Conservation (phyloP, 1,140 invertebrate genomes). For the Plutomurus gul region DNA sequence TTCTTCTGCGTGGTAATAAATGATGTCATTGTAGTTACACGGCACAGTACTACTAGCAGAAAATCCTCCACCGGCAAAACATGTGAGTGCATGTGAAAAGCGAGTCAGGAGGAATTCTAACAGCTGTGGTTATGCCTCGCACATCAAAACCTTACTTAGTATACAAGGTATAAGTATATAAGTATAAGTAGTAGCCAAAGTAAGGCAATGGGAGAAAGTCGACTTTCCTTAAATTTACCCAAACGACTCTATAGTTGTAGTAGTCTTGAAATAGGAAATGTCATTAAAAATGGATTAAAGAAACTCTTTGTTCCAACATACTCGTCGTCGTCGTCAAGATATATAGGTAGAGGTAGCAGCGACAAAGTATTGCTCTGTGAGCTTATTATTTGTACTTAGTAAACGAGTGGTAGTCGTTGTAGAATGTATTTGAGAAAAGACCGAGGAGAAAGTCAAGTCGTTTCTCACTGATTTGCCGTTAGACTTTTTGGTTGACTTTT, state of each 20-base stretch:
- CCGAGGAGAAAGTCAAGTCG: neutral
- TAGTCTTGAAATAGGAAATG: constrained; percentile 39
- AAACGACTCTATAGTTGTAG: neutral
- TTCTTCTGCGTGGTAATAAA: neutral
- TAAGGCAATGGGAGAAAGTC: neutral
- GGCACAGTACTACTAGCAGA: neutral
- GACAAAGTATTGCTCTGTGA: too few relatives aligned
- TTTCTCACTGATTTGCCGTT: constrained; percentile 1
- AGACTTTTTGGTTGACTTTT: constrained; percentile 1
- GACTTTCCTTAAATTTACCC: neutral
- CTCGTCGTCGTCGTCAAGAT: too few relatives aligned
- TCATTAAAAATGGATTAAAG: constrained; percentile 53
- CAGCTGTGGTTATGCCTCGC: constrained; percentile 4
- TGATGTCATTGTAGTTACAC: neutral
- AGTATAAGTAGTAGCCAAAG: neutral
- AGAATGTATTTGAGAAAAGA: too few relatives aligned
- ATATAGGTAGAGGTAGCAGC: neutral
- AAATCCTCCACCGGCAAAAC: too few relatives aligned
- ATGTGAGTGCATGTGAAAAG: too few relatives aligned
- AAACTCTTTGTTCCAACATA: constrained; percentile 9
- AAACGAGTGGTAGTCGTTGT: too few relatives aligned
- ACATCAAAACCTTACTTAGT: too few relatives aligned
- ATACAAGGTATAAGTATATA: too few relatives aligned
- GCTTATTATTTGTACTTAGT: too few relatives aligned
- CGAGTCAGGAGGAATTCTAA: constrained; percentile 9